Evolutionary conservation across 2,888 invertebrate species (phyloP).

Genomic region (Callimorpha dominula): DNA sequence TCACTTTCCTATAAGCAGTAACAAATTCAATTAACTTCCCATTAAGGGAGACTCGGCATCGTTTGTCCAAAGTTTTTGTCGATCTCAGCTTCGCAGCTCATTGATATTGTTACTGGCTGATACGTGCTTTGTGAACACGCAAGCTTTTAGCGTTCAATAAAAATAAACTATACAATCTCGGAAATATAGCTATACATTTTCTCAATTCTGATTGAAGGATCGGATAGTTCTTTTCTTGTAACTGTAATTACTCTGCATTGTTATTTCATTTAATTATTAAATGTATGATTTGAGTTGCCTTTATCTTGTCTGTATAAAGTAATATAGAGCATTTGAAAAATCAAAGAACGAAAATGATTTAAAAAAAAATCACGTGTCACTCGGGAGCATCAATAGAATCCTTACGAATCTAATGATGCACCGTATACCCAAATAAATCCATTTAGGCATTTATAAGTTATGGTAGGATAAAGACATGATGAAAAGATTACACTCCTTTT

Average conservation of each 20-base stretch:
- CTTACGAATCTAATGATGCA: too few relatives aligned
- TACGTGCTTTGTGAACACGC: conserved; percentile 16
- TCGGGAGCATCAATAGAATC: too few relatives aligned
- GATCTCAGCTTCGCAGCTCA: conserved; percentile 28
- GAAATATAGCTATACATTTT: not conserved
- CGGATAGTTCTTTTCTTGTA: not conserved
- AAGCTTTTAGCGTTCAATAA: conserved; percentile 12
- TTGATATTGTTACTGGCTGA: conserved; percentile 26
- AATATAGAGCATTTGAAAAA: too few relatives aligned
- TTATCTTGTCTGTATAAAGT: not conserved
- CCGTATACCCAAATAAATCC: too few relatives aligned
- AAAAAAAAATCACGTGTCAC: too few relatives aligned
- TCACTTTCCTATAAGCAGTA: conserved; percentile 40
- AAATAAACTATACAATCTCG: not conserved
- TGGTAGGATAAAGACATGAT: too few relatives aligned
- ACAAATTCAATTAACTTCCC: conserved; percentile 54
- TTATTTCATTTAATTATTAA: not conserved
- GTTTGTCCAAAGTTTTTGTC: conserved; percentile 48
- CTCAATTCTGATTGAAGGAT: not conserved
- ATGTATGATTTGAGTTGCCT: too few relatives aligned
- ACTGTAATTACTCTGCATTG: not conserved
- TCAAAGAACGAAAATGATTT: too few relatives aligned
- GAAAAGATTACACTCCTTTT: too few relatives aligned
- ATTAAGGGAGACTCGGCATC: conserved; percentile 49
- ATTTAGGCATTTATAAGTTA: too few relatives aligned